Evolutionary conservation across 2,797 vertebrate genomes (phyloP).

Genomic region (Sebastes elongatus): DNA sequence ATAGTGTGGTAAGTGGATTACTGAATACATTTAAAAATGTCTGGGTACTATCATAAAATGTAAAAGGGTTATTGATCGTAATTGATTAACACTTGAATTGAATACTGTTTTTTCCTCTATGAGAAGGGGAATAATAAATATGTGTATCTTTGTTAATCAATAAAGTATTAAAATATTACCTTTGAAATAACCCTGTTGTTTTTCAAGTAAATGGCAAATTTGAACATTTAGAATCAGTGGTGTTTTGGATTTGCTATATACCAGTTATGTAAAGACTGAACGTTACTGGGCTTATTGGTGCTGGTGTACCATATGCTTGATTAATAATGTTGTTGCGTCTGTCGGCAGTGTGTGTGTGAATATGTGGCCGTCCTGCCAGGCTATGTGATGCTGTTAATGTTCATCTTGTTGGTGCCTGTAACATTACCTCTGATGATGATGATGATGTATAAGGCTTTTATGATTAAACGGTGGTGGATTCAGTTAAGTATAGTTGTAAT

Average conservation of each 20-base stretch:
- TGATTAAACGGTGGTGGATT: no score
- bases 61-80: not conserved
- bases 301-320: no score
- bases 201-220: not conserved
- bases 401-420: no score
- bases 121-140: not conserved
- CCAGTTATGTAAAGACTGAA: not conserved
- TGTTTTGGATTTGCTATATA: not conserved
- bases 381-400: no score
- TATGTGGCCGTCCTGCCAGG: no score
- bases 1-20: not conserved
- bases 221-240: not conserved
- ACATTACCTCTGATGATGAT: no score
- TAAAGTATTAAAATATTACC: not conserved
- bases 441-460: no score
- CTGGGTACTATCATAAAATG: not conserved
- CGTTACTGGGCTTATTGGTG: no score
- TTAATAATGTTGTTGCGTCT: no score
- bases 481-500: no score
- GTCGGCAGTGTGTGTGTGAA: no score
- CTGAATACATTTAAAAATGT: not conserved
- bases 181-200: not conserved
- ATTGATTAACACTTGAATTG: not conserved
- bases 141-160: not conserved
- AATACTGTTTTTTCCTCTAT: not conserved